phyloP scores from a whole-genome alignment of 1,140 invertebrate species.

The Bathynomus jamesi region DNA sequence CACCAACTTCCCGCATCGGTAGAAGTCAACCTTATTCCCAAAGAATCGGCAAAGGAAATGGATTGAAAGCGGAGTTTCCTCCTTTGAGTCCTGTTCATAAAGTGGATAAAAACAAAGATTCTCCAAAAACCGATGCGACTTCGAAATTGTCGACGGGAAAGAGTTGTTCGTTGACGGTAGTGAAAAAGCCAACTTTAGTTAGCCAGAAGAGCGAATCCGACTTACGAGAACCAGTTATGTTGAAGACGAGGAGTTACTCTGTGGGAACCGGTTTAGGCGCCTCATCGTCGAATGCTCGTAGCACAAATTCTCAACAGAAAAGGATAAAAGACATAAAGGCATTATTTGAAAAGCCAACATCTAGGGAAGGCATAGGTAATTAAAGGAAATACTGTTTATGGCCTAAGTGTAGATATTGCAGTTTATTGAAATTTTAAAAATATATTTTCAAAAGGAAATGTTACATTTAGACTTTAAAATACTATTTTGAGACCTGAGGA shows the following conservation, averaged over 20 bases:
- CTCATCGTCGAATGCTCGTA: conserved; percentile 1
- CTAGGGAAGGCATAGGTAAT: conserved; percentile 9
- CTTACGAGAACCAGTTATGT: background rate
- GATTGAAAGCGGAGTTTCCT: background rate
- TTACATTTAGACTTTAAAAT: background rate
- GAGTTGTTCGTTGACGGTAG: no score
- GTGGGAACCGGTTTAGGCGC: background rate
- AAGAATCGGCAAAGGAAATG: no score
- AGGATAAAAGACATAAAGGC: conserved; percentile 33
- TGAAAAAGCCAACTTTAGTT: background rate
- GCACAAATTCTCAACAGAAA: conserved; percentile 19
- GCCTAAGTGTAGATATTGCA: background rate
- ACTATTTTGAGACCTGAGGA: background rate
- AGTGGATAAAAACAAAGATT: background rate
- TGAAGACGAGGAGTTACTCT: background rate
- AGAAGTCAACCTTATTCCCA: no score
- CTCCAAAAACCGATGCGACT: no score
- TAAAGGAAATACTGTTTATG: background rate
- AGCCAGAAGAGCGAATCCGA: conserved; percentile 2
- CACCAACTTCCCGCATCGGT: no score
- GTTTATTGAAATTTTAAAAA: background rate
- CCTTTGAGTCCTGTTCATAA: background rate
- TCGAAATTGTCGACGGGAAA: no score
- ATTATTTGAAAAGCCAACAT: conserved; percentile 26
- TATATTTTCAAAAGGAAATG: background rate